phyloP scores from a whole-genome alignment of 2,888 invertebrate genomes.

The Polymixis lichenea region DNA sequence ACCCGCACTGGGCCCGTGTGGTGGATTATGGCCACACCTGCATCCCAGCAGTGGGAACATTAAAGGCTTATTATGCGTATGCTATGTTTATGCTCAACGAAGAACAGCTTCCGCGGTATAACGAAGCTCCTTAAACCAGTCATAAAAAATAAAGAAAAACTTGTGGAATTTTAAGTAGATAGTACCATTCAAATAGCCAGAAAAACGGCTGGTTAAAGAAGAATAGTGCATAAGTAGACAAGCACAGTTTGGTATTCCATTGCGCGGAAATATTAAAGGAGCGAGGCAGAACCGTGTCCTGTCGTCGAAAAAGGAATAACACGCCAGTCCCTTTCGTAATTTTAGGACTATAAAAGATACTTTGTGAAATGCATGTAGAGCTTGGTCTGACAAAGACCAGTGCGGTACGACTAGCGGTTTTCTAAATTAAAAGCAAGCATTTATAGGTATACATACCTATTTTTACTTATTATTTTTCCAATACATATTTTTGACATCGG shows the following conservation, averaged over 20 bases:
- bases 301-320: conserved; percentile 47
- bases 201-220: conserved; percentile 27
- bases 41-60: too few species aligned
- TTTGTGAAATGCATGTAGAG: conserved; percentile 56
- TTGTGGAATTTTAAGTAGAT: conserved; percentile 10
- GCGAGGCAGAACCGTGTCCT: conserved; percentile 29
- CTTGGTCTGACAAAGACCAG: conserved; percentile 5
- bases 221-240: conserved; percentile 49
- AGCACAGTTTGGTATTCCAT: conserved; percentile 46
- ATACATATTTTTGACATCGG: neutral
- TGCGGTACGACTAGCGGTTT: neutral
- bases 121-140: neutral
- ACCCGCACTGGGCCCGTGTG: too few species aligned
- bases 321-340: conserved; percentile 51
- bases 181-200: conserved; percentile 19
- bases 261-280: conserved; percentile 55
- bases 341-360: conserved; percentile 62
- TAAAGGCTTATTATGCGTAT: too few species aligned
- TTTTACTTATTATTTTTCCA: too few species aligned
- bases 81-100: too few species aligned
- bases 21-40: too few species aligned
- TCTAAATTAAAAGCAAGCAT: neutral
- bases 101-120: neutral
- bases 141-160: neutral
- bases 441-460: too few species aligned